Conservation (phyloP, 2,888 invertebrate species). For the Ischnus inquisitorius region DNA sequence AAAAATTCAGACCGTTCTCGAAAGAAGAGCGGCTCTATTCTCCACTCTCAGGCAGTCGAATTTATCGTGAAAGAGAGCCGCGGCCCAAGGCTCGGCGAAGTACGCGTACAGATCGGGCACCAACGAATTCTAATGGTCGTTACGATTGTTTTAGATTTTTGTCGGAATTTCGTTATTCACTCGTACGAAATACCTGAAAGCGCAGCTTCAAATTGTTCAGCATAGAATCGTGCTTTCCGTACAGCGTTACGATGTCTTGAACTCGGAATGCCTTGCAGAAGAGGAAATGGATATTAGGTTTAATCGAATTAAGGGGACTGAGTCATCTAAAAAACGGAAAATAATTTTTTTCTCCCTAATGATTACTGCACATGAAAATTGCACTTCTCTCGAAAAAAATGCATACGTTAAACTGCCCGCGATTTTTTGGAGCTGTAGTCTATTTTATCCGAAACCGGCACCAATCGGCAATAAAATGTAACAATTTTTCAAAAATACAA, state of each 20-base stretch:
- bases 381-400: too few relatives aligned
- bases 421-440: too few relatives aligned
- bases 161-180: neutral
- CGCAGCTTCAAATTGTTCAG: slow-evolving; percentile 89
- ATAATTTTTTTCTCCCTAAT: too few relatives aligned
- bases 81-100: slow-evolving; percentile 90
- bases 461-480: too few relatives aligned
- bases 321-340: too few relatives aligned
- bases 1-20: slow-evolving; percentile 67
- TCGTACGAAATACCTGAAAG: slow-evolving; percentile 86
- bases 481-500: too few relatives aligned
- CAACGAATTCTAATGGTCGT: slow-evolving; percentile 85
- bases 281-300: neutral
- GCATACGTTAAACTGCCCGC: too few relatives aligned
- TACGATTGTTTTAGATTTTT: neutral
- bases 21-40: slow-evolving; percentile 74
- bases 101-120: slow-evolving; percentile 90
- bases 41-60: slow-evolving; percentile 86
- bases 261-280: slow-evolving; percentile 86
- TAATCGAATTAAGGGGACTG: too few relatives aligned
- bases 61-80: slow-evolving; percentile 88
- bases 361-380: too few relatives aligned
- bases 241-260: slow-evolving; percentile 88
- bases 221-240: slow-evolving; percentile 91
- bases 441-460: too few relatives aligned